Evolutionary conservation across 2,888 invertebrate species (phyloP), one percentile per base, ranked within the genome.

Genomic region (Agonopterix heracliana): DNA sequence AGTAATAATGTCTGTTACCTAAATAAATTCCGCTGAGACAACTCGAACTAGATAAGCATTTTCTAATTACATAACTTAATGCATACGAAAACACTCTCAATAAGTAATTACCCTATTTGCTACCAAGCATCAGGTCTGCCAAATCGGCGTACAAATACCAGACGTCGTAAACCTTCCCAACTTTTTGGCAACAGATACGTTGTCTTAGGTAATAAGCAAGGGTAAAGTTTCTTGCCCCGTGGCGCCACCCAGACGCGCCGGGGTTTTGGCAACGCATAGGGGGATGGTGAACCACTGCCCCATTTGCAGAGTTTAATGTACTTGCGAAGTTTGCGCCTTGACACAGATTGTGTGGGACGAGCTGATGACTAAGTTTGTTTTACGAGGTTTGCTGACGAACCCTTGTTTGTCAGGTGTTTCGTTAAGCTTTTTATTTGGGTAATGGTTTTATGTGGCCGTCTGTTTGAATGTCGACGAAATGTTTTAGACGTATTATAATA

Each of bases 241-340:
- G 47, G 47, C 41, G 47, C 34, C 47, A 42, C 10, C 34, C 34
- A 17, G 47, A n/a, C 46, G 42, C 2, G 12, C 34, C 40, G 34
- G 38, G 8, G 40, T 41, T 44, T 44, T 34, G 26, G 17, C 41
- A 50, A 46, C 44, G 46, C 46, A 48, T 38, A 44, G 44, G 26
- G 36, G 9, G 34, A 47, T 17, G 45, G 45, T 10, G 17, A 48
- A 48, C 51, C 51, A 45, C 47, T 38, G 43, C 42, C 48, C 45
- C 36, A 43, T 47, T 48, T 47, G 46, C 34, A 45, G 34, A 41
- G 41, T 45, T 45, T 51, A 47, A 43, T 47, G 12, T 36, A 41
- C 50, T 50, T 47, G 44, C 41, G 38, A 50, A 50, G 12, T 50
- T 50, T 49, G 41, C 44, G 46, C 35, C 40, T 35, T 46, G 44